Evolutionary conservation across 1,140 invertebrate species (phyloP), one percentile per base, ranked within the genome.

Genomic region (Monomorium pharaonis): DNA sequence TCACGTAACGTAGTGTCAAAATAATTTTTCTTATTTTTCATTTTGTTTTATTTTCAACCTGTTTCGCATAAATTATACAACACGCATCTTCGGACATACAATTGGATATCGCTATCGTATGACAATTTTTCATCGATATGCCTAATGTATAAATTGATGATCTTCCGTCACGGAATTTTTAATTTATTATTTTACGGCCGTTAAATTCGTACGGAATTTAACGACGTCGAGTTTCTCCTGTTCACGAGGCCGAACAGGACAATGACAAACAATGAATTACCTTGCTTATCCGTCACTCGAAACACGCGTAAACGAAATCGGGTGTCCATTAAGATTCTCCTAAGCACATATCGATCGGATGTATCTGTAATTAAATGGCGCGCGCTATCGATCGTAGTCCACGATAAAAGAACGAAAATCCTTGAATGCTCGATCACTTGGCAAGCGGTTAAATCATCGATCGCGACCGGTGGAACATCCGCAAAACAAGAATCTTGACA

Each of bases 401-500:
- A 24, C 37, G 47, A 83, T 33, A 54, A 30, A 44, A 27, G 30
- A 84, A 77, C 21, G 14, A 84, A 51, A 30, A 87, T 74, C 21
- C 30, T 56, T 24, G 47, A 67, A 21, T 51, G 14, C 33, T 81
- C 27, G 56, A 37, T 63, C 14, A 5, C 54, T 30, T 24, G 21
- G 16, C 2, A 58, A 44, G 33, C 81, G 58, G 21, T 84, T 84
- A 84, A 84, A 84, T 84, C 58, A 77, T 84, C 44, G 70, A 30
- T 30, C 33, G 21, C 47, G 30, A 47, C 33, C 44, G 42, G 21
- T n/a, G 65, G 30, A 24, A 65, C 33, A 47, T 89, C 70, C 21
- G 80, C 86, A 77, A 89, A 84, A 86, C 75, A 78, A 88, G 77
- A 88, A 89, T 90, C 86, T 90, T 87, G 89, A 90, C 88, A 76